Conservation (phyloP, 1,140 invertebrate species). For the Cyphomyrmex costatus region DNA sequence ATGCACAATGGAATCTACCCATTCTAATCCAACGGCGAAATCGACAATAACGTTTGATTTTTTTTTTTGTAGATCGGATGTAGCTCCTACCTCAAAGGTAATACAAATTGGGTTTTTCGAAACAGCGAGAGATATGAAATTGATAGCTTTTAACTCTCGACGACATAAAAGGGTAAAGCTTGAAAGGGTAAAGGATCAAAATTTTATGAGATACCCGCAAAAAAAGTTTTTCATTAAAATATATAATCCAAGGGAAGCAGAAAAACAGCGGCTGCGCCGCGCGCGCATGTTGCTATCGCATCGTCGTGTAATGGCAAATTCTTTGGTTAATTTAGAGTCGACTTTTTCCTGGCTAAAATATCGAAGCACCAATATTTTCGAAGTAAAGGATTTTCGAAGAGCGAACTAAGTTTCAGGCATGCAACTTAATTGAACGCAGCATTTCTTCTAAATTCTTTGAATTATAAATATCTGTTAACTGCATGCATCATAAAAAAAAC, state of each 20-base stretch:
- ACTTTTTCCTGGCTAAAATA: neutral
- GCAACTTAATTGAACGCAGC: constrained; percentile 17
- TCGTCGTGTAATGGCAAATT: neutral
- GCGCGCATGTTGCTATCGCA: neutral
- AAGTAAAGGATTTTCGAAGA: neutral
- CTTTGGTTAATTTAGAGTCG: neutral
- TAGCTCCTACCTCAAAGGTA: constrained; percentile 21
- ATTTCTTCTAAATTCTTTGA: constrained; percentile 6
- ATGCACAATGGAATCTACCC: neutral
- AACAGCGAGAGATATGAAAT: constrained; percentile 23
- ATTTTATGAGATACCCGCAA: neutral
- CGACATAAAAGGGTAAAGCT: constrained; percentile 27
- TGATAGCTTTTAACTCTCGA: constrained; percentile 11
- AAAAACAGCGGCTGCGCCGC: neutral
- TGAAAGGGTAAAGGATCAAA: neutral
- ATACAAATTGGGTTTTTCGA: constrained; percentile 44
- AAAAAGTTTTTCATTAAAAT: constrained; percentile 1
- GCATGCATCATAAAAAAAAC: neutral
- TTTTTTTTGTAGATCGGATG: constrained; percentile 7
- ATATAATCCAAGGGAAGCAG: neutral
- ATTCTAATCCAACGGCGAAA: constrained; percentile 30
- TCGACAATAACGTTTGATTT: constrained; percentile 45
- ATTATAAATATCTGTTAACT: constrained; percentile 22
- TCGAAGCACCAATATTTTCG: neutral
- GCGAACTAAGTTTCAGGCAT: neutral